A percentile compares a stretch with the other conserved stretches of the same genome.
Conservation (phyloP, 2,797 vertebrate species). For the Hydrolagus colliei region DNA sequence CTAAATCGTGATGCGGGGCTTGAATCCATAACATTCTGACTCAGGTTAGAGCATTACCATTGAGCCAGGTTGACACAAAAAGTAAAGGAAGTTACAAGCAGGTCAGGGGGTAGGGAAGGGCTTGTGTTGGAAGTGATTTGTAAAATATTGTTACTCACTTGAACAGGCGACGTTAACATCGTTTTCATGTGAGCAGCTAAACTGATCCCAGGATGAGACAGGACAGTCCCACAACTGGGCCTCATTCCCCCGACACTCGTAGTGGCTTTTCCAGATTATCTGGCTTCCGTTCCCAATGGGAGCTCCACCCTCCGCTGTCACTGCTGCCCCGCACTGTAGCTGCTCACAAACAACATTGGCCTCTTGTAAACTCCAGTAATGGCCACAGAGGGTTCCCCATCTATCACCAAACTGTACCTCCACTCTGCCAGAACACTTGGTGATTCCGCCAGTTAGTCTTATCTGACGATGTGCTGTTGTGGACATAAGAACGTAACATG, state of each 20-base stretch:
- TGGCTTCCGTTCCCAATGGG: constrained; percentile 41
- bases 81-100: too few relatives aligned
- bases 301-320: constrained; percentile 41
- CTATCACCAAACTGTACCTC: constrained; percentile 39
- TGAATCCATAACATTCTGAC: too few relatives aligned
- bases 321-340: constrained; percentile 49
- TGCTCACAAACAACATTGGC: constrained; percentile 57
- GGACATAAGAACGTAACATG: too few relatives aligned
- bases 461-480: not conserved
- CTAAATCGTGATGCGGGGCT: too few relatives aligned
- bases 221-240: constrained; percentile 38
- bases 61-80: not conserved
- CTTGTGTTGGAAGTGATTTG: not conserved
- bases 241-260: constrained; percentile 52
- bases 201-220: not conserved
- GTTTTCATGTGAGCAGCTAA: constrained; percentile 41
- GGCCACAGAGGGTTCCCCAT: constrained; percentile 53
- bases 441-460: not conserved
- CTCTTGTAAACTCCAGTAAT: constrained; percentile 50
- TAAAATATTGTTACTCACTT: constrained; percentile 38
- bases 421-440: constrained; percentile 35
- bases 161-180: constrained; percentile 47
- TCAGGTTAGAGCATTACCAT: not conserved
- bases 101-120: too few relatives aligned
- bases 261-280: constrained; percentile 50